Evolutionary conservation across 1,140 invertebrate genomes (phyloP), one percentile per base, ranked within the genome.

Genomic region (Trichoplusia ni): DNA sequence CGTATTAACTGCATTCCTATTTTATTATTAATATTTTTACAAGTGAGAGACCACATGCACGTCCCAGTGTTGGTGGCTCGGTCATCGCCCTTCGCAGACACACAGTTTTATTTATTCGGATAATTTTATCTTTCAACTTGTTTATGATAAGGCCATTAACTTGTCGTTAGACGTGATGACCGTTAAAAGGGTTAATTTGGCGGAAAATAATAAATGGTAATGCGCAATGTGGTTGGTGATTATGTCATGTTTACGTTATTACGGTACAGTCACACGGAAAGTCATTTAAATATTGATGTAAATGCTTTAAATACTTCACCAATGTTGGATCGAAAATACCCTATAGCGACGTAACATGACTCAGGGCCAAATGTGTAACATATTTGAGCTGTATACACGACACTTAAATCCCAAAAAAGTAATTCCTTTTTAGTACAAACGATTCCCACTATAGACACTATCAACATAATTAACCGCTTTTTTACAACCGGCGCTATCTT

Each of bases 31-130:
- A 58, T 58, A 58, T 58, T 58, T 58, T 44, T 42, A 44, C 54
- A 58, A 58, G 54, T 37, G 54, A 42, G 37, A 42, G 54, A 58
- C 16, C 54, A 58, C 25, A 58, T 58, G 35, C 27, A 42, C 8
- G 16, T 29, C 42, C 37, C 37, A 58, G 18, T 29, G 33, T n/a
- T n/a, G 46, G 46, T 44, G 67, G n/a, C n/a, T n/a, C n/a, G n/a
- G 51, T 69, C 59, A 61, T 33, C 42, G 63, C 25, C 58, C 67
- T 51, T 27, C 31, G 19, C 27, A 35, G 61, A 53, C 60, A 38
- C 42, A 54, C 49, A 61, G 25, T 54, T 42, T 64, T 44, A 38
- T 58, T 69, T 64, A 64, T 54, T 65, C 58, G 51, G 42, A 58
- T 58, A 56, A n/a, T 56, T 33, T 14, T 65, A 60, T 59, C 66